These are phyloP conservation scores for Misgurnus mizolepis DNA, from an alignment of 2,113 vertebrate genomes.

Conservation along the genomic window DNA sequence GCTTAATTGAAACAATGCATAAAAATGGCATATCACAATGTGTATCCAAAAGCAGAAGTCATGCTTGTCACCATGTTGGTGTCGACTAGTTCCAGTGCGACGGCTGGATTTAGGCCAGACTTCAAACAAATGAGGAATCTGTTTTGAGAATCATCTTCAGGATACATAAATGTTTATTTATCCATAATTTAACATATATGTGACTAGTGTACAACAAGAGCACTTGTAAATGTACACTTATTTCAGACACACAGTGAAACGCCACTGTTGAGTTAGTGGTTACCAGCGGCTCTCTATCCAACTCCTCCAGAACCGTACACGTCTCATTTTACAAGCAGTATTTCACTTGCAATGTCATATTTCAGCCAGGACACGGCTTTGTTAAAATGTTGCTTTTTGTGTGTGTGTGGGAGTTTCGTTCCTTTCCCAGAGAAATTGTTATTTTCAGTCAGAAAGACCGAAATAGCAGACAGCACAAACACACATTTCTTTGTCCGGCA, in stretches of 20 bases:
- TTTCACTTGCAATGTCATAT: conserved; percentile 17
- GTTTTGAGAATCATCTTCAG: not conserved
- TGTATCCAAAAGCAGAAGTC: conserved; percentile 1
- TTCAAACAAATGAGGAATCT: not conserved
- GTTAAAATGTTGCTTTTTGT: conserved; percentile 11
- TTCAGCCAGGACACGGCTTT: conserved; percentile 7
- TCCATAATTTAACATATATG: not conserved
- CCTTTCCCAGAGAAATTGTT: conserved; percentile 19
- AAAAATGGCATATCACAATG: not conserved
- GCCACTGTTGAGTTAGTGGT: conserved; percentile 1
- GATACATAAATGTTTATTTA: conserved; percentile 3
- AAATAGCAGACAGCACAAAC: conserved; percentile 23
- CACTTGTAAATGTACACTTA: not conserved
- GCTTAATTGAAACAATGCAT: not conserved
- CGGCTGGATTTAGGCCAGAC: not conserved
- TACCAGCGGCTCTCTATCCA: not conserved
- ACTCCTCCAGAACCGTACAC: conserved; percentile 5
- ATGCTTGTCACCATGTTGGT: not conserved
- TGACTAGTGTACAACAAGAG: not conserved
- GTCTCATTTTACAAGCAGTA: conserved; percentile 12
- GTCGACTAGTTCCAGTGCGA: not conserved
- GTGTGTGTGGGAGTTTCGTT: conserved; percentile 12
- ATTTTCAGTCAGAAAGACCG: conserved; percentile 1
- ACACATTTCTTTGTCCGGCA: not conserved
- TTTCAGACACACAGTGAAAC: conserved; percentile 27